These are phyloP conservation scores for Portunus trituberculatus DNA, from an alignment of 1,140 invertebrate genomes.

Conservation along the genomic window DNA sequence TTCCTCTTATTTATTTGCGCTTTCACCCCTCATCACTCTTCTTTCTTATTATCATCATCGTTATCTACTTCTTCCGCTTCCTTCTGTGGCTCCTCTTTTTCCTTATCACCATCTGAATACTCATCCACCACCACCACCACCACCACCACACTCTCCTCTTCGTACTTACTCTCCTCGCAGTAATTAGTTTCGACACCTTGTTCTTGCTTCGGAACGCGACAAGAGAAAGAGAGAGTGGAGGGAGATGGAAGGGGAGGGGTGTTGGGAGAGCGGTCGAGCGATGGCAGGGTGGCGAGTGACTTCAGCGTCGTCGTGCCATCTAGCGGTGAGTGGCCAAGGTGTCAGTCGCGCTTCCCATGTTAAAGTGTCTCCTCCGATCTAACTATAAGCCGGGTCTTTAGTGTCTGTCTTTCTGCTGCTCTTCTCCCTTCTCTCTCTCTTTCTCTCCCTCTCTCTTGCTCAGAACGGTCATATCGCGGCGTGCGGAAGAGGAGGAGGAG, in stretches of 20 bases:
- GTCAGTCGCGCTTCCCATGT: neutral
- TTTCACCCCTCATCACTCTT: no score
- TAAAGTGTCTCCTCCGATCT: neutral
- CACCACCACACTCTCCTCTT: neutral
- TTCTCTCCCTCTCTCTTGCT: no score
- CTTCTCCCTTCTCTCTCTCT: no score
- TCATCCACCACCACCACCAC: no score
- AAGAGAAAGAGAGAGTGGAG: neutral
- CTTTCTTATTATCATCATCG: no score
- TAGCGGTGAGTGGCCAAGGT: neutral
- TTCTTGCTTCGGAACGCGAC: neutral
- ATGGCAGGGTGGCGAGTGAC: neutral
- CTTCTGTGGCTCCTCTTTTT: no score
- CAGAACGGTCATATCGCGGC: neutral
- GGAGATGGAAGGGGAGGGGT: neutral
- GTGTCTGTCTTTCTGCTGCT: no score
- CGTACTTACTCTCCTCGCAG: neutral
- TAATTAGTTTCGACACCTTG: neutral
- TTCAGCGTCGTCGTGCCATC: neutral
- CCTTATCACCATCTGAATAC: no score
- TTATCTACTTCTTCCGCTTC: no score
- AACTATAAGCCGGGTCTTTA: neutral
- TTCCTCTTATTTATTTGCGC: no score
- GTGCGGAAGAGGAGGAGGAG: neutral
- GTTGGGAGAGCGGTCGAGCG: neutral